A percentile compares a stretch with the other conserved stretches of the same genome.
Evolutionary conservation across 2,113 vertebrate genomes (phyloP).

Genomic region (Tragelaphus imberbis): DNA sequence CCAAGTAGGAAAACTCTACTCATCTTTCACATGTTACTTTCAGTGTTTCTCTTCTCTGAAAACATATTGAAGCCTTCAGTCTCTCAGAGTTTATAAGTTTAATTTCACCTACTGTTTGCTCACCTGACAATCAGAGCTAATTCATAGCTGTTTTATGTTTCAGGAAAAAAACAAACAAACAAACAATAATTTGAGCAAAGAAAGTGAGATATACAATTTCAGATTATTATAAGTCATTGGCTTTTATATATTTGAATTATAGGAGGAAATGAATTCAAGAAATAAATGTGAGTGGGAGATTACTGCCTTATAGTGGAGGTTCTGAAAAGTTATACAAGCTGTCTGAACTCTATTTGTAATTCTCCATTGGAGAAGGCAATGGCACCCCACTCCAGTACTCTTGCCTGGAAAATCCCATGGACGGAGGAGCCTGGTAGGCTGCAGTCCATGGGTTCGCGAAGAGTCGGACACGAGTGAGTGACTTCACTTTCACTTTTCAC

Average conservation of each 20-base stretch:
- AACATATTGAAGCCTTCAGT: neutral
- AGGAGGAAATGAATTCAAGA: neutral
- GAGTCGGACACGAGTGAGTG: too few relatives aligned
- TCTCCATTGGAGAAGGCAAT: neutral
- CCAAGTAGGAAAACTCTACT: neutral
- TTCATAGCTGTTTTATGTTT: neutral
- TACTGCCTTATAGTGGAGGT: neutral
- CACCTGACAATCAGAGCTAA: neutral
- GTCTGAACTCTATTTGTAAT: neutral
- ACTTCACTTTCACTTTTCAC: too few relatives aligned
- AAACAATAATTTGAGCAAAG: neutral
- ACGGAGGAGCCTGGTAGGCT: too few relatives aligned
- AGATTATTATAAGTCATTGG: neutral
- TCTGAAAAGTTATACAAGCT: neutral
- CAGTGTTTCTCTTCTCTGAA: neutral
- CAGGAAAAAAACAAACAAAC: neutral
- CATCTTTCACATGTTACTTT: neutral
- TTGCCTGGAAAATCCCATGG: too few relatives aligned
- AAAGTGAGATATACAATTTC: neutral
- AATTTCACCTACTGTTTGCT: neutral
- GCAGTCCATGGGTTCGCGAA: too few relatives aligned
- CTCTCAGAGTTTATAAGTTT: neutral
- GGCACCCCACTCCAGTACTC: too few relatives aligned
- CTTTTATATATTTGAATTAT: neutral
- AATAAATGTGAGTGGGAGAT: neutral